Base-by-base conservation (phyloP, 2,888 invertebrate genomes). In the Agrenia bidenticulata region DNA sequence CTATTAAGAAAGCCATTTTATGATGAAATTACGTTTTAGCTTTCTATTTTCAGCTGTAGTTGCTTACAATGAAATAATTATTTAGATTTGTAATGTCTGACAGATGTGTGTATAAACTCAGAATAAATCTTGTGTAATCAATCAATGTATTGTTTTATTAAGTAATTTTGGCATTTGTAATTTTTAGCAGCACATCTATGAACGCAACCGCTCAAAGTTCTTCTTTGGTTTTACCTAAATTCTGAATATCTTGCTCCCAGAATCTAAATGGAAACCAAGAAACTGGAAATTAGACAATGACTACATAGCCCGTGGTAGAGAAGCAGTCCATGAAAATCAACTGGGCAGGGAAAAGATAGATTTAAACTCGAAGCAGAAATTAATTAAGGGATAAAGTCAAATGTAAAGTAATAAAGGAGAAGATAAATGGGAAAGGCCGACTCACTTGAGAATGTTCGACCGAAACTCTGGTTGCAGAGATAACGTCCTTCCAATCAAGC, bases 401-500 rank as follows among this genome's bases (percentile, higher is more conserved):
- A 69, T 72, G 63, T 70, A 64, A 57, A 64, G 66, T 66, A 69
- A 72, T 72, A 69, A 69, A 67, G 62, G 54, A 26, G 42, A 65
- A 63, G 61, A 67, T 61, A 42, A 61, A 67, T 64, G 51, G 60
- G 54, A 41, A 9, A 37, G 21, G 27, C 53, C 49, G 19, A 64
- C 69, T 70, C 69, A 77, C 76, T 72, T 75, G 63, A 76, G 65
- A 67, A 75, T 76, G 21, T 66, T 72, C 9, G 75, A 68, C 42
- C 76, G 73, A 61, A 72, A 76, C 50, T 73, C 66, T 42, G 67
- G 66, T 51, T 67, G 63, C 9, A 74, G 66, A 61, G 71, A 66
- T 56, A 75, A 63, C 54, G 69, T 63, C 60, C 63, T 67, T 32
- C 70, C 73, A 50, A 77, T 64, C 19, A 66, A 60, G 41, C 71